Base-by-base conservation (phyloP, 2,888 invertebrate species). In the Orthonychiurus folsomi region DNA sequence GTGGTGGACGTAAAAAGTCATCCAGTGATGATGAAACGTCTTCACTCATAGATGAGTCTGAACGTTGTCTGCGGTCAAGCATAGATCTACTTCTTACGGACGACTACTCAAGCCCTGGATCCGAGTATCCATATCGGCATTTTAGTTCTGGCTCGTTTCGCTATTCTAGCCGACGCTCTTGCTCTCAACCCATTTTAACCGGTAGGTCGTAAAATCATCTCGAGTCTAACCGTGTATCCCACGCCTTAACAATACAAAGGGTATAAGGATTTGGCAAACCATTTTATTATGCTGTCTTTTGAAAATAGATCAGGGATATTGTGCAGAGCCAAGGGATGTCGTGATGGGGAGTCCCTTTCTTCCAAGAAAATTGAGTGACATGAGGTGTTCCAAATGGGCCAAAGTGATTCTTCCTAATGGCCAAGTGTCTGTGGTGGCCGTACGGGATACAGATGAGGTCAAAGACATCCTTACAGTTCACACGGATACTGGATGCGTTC, bases 381-480 rank as follows among this genome's bases (percentile, higher is more conserved):
- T 73, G 70, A 57, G 72, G 50, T 68, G 68, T 50, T 70, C 71
- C 47, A 66, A 65, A 63, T 69, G 64, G 64, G 70, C 69, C 24
- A 70, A 72, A 66, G 72, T 72, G 53, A 72, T 72, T 63, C 64
- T 72, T 56, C 72, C 72, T 52, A 69, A 69, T 64, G 71, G 72
- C 58, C 68, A 67, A 50, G 72, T 72, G 20, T 69, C 68, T 24
- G 69, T 72, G 37, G 72, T 72, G 57, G 52, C 67, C 21, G 69
- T 72, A 18, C 69, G 69, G 55, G 72, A 72, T 66, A 71, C 65
- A 50, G 72, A 72, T 62, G 72, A 72, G 65, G 63, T 66, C 57
- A 64, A 68, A 52, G 70, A 72, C 57, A 63, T 56, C 62, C 66
- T 72, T 24, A 69, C 69, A 55, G 66, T 72, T 56, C 69, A 69